Conservation (phyloP, 2,113 vertebrate genomes). For the Engystomops pustulosus region DNA sequence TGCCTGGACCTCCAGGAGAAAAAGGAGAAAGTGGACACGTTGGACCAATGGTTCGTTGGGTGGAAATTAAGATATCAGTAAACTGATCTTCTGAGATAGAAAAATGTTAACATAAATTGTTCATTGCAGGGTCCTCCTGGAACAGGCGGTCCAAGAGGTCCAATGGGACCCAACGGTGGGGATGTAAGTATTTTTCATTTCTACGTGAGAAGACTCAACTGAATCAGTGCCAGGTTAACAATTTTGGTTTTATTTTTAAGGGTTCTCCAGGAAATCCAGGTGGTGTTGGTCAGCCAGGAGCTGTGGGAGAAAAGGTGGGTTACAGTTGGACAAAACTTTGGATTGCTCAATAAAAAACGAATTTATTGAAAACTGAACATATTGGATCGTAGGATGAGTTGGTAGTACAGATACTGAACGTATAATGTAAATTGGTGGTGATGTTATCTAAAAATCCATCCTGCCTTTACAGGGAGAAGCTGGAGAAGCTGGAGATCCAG, state of each 20-base stretch:
- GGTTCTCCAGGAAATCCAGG: slow-evolving; percentile 79
- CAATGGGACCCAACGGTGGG: slow-evolving; percentile 79
- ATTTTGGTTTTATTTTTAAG: slow-evolving; percentile 66
- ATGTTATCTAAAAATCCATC: background rate
- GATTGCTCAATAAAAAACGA: background rate
- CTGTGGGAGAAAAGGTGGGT: slow-evolving; percentile 88
- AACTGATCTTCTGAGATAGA: background rate
- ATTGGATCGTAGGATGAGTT: background rate
- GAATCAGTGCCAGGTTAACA: background rate
- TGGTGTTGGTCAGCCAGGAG: slow-evolving; percentile 84
- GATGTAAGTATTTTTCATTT: slow-evolving; percentile 73
- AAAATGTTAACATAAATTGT: background rate
- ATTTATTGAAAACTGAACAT: background rate
- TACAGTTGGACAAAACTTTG: background rate
- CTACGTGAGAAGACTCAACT: background rate
- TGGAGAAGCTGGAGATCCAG: slow-evolving; percentile 85
- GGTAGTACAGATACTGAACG: background rate
- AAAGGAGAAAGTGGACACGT: slow-evolving; percentile 90
- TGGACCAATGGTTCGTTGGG: slow-evolving; percentile 81
- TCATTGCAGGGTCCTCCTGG: slow-evolving; percentile 84
- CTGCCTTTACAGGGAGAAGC: slow-evolving; percentile 82
- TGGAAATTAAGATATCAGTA: too few relatives aligned
- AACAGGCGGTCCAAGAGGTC: slow-evolving; percentile 82
- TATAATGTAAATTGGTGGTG: too few relatives aligned
- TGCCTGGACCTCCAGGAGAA: slow-evolving; percentile 88